These are phyloP conservation scores for Sebastes iracundus DNA, from an alignment of 2,797 vertebrate genomes.

Conservation along the genomic window DNA sequence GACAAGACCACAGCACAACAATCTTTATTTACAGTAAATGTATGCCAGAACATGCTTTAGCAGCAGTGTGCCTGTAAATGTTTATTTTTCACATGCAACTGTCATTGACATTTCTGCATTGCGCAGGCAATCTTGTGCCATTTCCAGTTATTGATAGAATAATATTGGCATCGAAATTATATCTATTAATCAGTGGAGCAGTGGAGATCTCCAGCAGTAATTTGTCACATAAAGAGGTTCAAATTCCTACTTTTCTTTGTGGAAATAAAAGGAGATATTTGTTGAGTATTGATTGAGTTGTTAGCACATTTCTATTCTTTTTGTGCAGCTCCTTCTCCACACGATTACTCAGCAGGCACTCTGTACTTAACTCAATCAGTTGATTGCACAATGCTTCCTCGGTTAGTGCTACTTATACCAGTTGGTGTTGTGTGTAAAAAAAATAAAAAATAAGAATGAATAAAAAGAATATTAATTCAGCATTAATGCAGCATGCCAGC, in stretches of 20 bases:
- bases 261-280: not conserved
- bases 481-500: constrained; percentile 31
- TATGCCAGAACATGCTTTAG: not conserved
- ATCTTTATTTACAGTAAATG: not conserved
- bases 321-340: not conserved
- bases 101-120: not conserved
- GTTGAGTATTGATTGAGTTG: not conserved
- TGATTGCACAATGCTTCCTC: constrained; percentile 14
- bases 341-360: not conserved
- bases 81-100: not conserved
- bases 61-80: not conserved
- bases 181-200: not conserved
- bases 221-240: not conserved
- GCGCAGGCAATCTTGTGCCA: not conserved
- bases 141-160: not conserved
- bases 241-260: not conserved
- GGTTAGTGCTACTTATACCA: not conserved
- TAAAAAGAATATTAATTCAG: constrained; percentile 14
- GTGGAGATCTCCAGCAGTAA: not conserved
- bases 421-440: constrained; percentile 1
- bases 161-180: not conserved
- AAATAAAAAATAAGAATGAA: not conserved
- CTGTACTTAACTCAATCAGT: constrained; percentile 2
- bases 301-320: not conserved
- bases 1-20: not conserved